A percentile compares a stretch with the other conserved stretches of the same genome.
These are phyloP conservation scores for Drosophila sp. DNA, from an alignment of 1,140 invertebrate species.

Conservation along the genomic window DNA sequence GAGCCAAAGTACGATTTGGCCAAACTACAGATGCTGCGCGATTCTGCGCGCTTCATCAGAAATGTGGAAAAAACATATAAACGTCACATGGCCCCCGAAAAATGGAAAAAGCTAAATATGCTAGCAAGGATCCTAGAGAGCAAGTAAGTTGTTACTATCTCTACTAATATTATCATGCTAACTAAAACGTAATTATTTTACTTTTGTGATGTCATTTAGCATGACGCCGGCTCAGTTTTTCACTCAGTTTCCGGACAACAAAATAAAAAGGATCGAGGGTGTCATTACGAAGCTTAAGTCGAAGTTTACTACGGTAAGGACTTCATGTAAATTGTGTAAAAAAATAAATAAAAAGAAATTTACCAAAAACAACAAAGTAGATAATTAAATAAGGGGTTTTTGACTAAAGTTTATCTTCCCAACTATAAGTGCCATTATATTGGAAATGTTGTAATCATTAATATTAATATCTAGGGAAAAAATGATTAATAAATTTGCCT, in stretches of 20 bases:
- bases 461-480: too few species aligned
- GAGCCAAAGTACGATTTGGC: background rate
- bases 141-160: slow-evolving; percentile 44
- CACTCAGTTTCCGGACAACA: background rate
- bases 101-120: slow-evolving; percentile 32
- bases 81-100: slow-evolving; percentile 17
- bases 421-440: too few species aligned
- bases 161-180: background rate
- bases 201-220: slow-evolving; percentile 1
- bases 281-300: slow-evolving; percentile 48
- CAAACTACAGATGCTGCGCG: slow-evolving; percentile 36
- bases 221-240: slow-evolving; percentile 2
- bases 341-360: too few species aligned
- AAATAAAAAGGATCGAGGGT: slow-evolving; percentile 48
- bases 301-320: slow-evolving; percentile 51
- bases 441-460: too few species aligned
- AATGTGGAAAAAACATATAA: slow-evolving; percentile 23
- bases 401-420: too few species aligned
- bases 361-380: too few species aligned
- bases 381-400: too few species aligned
- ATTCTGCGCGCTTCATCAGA: slow-evolving; percentile 44
- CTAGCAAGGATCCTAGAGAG: slow-evolving; percentile 37
- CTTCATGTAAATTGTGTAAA: too few species aligned
- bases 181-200: background rate
- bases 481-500: too few species aligned